Percentiles rank a stretch among this genome's conserved stretches.
These are phyloP conservation scores for Margaritifera margaritifera DNA, from an alignment of 2,888 invertebrate species.

Conservation along the genomic window DNA sequence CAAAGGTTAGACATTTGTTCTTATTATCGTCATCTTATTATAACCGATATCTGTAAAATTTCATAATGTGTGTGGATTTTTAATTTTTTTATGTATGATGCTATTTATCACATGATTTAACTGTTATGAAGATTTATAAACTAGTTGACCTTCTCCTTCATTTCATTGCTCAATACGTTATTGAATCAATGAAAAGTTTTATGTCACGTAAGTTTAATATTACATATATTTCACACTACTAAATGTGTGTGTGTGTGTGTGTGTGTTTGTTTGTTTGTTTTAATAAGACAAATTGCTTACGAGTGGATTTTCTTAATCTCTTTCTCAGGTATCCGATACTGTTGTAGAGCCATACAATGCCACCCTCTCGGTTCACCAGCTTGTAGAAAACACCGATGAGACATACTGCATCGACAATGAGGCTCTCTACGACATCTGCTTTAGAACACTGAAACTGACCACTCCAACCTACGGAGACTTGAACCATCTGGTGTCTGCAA, in stretches of 20 bases:
- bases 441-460: constrained; percentile 86
- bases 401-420: constrained; percentile 93
- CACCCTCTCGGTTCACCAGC: constrained; percentile 79
- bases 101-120: too few relatives aligned
- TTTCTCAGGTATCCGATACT: constrained; percentile 82
- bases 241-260: too few relatives aligned
- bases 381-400: constrained; percentile 91
- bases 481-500: constrained; percentile 82
- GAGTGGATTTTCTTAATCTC: neutral
- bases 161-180: neutral
- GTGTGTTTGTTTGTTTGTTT: too few relatives aligned
- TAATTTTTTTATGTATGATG: too few relatives aligned
- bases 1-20: constrained; percentile 76
- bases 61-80: too few relatives aligned
- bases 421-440: constrained; percentile 91
- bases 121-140: too few relatives aligned
- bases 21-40: neutral
- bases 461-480: constrained; percentile 91
- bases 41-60: too few relatives aligned
- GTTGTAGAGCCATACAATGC: constrained; percentile 84
- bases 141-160: neutral
- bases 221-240: too few relatives aligned
- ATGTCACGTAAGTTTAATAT: too few relatives aligned
- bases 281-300: too few relatives aligned
- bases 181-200: too few relatives aligned